A percentile compares a stretch with the other conserved stretches of the same genome.
Evolutionary conservation across 2,797 vertebrate species (phyloP).

Genomic region (Hoplostethus mediterraneus): DNA sequence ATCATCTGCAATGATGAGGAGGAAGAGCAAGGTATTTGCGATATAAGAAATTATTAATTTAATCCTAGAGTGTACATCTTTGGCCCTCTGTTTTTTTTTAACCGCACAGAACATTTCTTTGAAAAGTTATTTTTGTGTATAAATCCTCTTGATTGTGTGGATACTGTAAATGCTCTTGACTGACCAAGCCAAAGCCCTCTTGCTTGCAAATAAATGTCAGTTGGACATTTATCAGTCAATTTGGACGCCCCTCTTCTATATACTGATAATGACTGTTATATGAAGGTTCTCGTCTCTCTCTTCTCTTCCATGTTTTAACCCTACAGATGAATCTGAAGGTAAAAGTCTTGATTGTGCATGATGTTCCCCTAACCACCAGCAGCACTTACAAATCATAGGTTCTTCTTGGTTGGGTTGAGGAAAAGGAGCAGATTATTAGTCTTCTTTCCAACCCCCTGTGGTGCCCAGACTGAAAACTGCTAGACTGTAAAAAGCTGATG

Average conservation of each 20-base stretch:
- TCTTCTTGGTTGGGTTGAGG: conserved; percentile 32
- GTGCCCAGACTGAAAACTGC: background rate
- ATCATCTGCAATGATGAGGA: conserved; percentile 97
- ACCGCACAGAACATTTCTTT: background rate
- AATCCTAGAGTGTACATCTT: background rate
- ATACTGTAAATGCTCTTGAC: conserved; percentile 3
- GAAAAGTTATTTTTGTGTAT: background rate
- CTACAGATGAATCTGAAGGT: conserved; percentile 99
- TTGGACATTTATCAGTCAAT: conserved; percentile 20
- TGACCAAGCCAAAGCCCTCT: conserved; percentile 16
- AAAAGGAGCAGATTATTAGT: conserved; percentile 27
- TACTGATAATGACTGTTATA: conserved; percentile 51
- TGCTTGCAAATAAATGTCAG: conserved; percentile 27
- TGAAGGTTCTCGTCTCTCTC: conserved; percentile 81
- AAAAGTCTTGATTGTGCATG: conserved; percentile 88
- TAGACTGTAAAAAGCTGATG: conserved; percentile 4
- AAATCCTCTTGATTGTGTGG: conserved; percentile 11
- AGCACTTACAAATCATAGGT: conserved; percentile 32
- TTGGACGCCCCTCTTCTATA: conserved; percentile 47
- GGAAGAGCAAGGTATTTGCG: conserved; percentile 93
- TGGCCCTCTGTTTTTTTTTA: conserved; percentile 2
- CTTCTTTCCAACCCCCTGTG: conserved; percentile 7
- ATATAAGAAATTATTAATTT: background rate
- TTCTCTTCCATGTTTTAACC: conserved; percentile 91
- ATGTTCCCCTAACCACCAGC: conserved; percentile 55